Evolutionary conservation across 2,797 vertebrate genomes (phyloP).

Genomic region (Syndactyla subalaris): DNA sequence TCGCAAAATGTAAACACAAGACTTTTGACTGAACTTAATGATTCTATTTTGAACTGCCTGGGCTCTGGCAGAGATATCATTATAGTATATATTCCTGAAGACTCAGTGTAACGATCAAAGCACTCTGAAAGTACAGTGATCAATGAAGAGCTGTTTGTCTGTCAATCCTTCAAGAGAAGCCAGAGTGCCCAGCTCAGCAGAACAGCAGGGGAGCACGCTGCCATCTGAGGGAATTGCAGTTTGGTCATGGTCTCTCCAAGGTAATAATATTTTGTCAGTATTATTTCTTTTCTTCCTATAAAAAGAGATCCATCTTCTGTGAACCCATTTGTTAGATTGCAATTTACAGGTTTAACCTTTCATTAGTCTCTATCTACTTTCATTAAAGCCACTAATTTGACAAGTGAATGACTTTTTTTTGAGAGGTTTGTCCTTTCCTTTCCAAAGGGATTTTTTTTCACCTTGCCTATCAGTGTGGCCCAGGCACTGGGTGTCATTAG

Average conservation of each 20-base stretch:
- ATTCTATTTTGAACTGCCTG: constrained; percentile 22
- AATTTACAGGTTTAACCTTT: constrained; percentile 64
- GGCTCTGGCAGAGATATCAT: constrained; percentile 20
- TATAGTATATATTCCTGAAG: constrained; percentile 27
- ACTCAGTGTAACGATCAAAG: constrained; percentile 12
- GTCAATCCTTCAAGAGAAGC: constrained; percentile 32
- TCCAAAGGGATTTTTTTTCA: constrained; percentile 3
- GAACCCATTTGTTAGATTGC: constrained; percentile 48
- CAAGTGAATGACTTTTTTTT: constrained; percentile 54
- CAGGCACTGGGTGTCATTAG: not conserved
- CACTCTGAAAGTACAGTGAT: constrained; percentile 16
- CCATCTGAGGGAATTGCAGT: not conserved
- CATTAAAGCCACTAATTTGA: constrained; percentile 63
- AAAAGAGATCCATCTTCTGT: constrained; percentile 5
- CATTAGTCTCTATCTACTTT: constrained; percentile 57
- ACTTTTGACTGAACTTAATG: constrained; percentile 25
- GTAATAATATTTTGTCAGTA: constrained; percentile 48
- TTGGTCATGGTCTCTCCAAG: not conserved
- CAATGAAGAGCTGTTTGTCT: constrained; percentile 51
- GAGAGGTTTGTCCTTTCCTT: constrained; percentile 47
- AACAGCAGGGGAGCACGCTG: not conserved
- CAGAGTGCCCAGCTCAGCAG: constrained; percentile 6
- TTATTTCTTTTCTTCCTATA: constrained; percentile 27
- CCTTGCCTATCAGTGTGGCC: not conserved
- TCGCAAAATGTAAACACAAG: not conserved